These are phyloP conservation scores for Oncorhynchus tshawytscha DNA, from an alignment of 2,113 vertebrate species.

Conservation along the genomic window DNA sequence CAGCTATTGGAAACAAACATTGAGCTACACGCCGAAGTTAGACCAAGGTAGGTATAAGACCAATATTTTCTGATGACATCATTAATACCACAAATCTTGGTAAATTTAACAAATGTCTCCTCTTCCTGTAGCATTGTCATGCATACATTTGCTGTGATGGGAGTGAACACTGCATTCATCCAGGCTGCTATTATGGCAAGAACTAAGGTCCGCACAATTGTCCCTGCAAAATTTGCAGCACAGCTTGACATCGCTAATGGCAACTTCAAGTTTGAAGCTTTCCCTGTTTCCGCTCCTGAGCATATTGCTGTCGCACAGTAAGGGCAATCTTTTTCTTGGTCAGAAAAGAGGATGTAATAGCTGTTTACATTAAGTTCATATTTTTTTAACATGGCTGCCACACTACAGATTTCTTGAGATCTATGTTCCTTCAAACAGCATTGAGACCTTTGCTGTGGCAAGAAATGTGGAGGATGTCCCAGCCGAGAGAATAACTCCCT, in stretches of 20 bases:
- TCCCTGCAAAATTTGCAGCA: constrained; percentile 69
- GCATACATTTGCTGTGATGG: constrained; percentile 74
- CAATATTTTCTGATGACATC: neutral
- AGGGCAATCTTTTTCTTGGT: constrained; percentile 16
- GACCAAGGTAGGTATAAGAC: constrained; percentile 59
- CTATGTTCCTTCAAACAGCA: constrained; percentile 51
- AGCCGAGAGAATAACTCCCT: constrained; percentile 58
- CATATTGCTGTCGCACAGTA: constrained; percentile 70
- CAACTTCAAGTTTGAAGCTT: constrained; percentile 74
- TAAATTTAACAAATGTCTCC: constrained; percentile 7
- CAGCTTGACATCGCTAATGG: constrained; percentile 71
- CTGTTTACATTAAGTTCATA: neutral
- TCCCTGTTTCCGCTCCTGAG: constrained; percentile 67
- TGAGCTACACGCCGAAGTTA: constrained; percentile 59
- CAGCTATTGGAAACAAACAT: constrained; percentile 61
- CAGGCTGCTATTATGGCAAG: constrained; percentile 73
- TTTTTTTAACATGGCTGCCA: too few species aligned
- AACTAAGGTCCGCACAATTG: constrained; percentile 52
- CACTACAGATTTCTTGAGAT: neutral
- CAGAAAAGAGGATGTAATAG: neutral
- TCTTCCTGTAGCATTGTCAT: constrained; percentile 63
- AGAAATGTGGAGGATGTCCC: constrained; percentile 73
- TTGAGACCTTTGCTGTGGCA: constrained; percentile 73
- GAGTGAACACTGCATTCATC: constrained; percentile 76
- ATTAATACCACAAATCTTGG: neutral